Evolutionary conservation across 1,140 invertebrate genomes (phyloP).

Genomic region (Drosophila watanabei): DNA sequence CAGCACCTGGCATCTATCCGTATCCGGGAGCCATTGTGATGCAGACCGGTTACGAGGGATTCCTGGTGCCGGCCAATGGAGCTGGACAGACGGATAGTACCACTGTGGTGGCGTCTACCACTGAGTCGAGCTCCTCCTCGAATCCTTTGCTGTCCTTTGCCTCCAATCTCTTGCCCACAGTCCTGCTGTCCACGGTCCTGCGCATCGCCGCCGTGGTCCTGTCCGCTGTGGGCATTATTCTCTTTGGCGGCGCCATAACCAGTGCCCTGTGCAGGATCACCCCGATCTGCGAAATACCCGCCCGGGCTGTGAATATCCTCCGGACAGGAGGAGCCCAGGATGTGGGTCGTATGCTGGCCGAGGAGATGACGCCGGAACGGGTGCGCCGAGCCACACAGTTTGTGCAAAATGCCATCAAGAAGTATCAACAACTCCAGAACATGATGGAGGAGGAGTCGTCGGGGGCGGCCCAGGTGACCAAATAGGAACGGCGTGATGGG

Average conservation of each 20-base stretch:
- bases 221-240: slow-evolving; percentile 86
- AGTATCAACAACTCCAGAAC: slow-evolving; percentile 86
- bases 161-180: slow-evolving; percentile 57
- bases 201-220: slow-evolving; percentile 71
- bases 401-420: slow-evolving; percentile 88
- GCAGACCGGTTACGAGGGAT: slow-evolving; percentile 85
- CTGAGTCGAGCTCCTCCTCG: slow-evolving; percentile 3
- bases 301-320: slow-evolving; percentile 86
- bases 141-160: slow-evolving; percentile 60
- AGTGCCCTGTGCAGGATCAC: slow-evolving; percentile 89
- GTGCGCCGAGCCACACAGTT: slow-evolving; percentile 88
- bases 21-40: slow-evolving; percentile 73
- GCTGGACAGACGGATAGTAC: slow-evolving; percentile 34
- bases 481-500: slow-evolving; percentile 14
- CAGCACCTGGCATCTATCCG: slow-evolving; percentile 64
- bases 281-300: slow-evolving; percentile 88
- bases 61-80: slow-evolving; percentile 63
- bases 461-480: slow-evolving; percentile 3
- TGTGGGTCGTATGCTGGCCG: slow-evolving; percentile 75
- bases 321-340: slow-evolving; percentile 70
- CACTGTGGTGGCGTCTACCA: slow-evolving; percentile 26
- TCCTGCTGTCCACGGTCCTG: slow-evolving; percentile 76
- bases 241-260: slow-evolving; percentile 87
- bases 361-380: slow-evolving; percentile 85
- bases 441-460: slow-evolving; percentile 37